These are phyloP conservation scores for Mastigias papua DNA, from an alignment of 30 jellyfish, hydroid and myxozoan genomes.

Conservation along the genomic window DNA sequence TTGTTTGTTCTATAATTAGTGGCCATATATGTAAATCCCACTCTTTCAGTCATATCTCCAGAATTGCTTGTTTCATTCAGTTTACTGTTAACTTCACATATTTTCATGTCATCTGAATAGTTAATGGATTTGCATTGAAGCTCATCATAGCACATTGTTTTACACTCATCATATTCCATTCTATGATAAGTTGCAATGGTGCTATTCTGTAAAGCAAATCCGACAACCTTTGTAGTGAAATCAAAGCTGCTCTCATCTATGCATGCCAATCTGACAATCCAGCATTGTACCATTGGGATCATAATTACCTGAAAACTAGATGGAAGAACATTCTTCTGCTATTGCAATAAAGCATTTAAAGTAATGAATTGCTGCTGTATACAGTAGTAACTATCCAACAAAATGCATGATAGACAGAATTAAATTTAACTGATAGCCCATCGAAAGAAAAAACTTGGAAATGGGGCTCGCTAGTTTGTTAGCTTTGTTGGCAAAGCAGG, in stretches of 20 bases:
- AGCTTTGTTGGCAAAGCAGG: too few relatives aligned
- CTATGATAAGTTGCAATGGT: neutral
- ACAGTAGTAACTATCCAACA: too few relatives aligned
- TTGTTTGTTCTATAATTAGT: slow-evolving; percentile 4
- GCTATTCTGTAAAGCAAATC: slow-evolving; percentile 9
- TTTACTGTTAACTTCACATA: slow-evolving; percentile 15
- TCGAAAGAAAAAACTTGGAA: too few relatives aligned
- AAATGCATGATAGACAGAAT: too few relatives aligned
- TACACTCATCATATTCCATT: neutral
- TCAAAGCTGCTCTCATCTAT: slow-evolving; percentile 6
- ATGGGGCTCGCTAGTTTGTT: too few relatives aligned
- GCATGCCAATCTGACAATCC: slow-evolving; percentile 29
- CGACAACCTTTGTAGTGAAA: neutral
- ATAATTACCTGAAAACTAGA: neutral
- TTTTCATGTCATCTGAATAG: neutral
- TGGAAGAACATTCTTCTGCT: too few relatives aligned
- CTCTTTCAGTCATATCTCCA: neutral
- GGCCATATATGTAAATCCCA: slow-evolving; percentile 21
- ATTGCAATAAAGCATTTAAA: too few relatives aligned
- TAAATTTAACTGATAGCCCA: neutral
- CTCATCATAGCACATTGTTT: slow-evolving; percentile 3
- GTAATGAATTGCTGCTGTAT: too few relatives aligned
- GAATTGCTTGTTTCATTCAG: neutral
- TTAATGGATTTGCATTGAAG: slow-evolving; percentile 19
- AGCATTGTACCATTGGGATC: slow-evolving; percentile 11